Evolutionary conservation across 2,797 vertebrate genomes (phyloP).

Genomic region (Triplophysa bombifrons): DNA sequence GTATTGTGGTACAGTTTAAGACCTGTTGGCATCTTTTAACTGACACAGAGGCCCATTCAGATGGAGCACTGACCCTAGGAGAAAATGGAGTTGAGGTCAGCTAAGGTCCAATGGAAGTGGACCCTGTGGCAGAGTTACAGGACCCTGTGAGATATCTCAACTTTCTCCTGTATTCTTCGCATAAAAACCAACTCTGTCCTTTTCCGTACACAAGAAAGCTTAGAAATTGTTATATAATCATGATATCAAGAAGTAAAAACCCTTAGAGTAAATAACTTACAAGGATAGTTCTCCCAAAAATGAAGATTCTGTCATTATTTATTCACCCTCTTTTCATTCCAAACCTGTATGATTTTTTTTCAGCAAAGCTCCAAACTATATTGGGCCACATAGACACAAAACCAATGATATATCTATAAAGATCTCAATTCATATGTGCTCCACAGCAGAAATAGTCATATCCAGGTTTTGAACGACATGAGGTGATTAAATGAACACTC

Average conservation of each 20-base stretch:
- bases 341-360: no score
- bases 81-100: constrained; percentile 66
- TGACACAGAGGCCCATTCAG: constrained; percentile 45
- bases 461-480: no score
- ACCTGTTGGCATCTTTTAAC: constrained; percentile 17
- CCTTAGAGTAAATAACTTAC: constrained; percentile 10
- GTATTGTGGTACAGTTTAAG: neutral
- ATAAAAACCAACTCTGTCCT: neutral
- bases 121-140: constrained; percentile 63
- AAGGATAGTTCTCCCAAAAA: no score
- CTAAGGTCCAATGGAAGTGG: constrained; percentile 70
- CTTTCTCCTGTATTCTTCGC: constrained; percentile 44
- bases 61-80: constrained; percentile 64
- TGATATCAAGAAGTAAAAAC: constrained; percentile 9
- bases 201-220: neutral
- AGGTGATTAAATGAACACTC: no score
- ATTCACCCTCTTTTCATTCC: no score
- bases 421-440: no score
- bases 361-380: no score
- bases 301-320: no score
- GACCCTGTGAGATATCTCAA: constrained; percentile 68
- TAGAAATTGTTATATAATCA: constrained; percentile 5
- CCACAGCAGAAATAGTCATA: no score
- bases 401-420: no score
- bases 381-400: no score